Evolutionary conservation across 2,888 invertebrate species (phyloP), one percentile per base, ranked within the genome.

Genomic region (Himalopsyche tibetana): DNA sequence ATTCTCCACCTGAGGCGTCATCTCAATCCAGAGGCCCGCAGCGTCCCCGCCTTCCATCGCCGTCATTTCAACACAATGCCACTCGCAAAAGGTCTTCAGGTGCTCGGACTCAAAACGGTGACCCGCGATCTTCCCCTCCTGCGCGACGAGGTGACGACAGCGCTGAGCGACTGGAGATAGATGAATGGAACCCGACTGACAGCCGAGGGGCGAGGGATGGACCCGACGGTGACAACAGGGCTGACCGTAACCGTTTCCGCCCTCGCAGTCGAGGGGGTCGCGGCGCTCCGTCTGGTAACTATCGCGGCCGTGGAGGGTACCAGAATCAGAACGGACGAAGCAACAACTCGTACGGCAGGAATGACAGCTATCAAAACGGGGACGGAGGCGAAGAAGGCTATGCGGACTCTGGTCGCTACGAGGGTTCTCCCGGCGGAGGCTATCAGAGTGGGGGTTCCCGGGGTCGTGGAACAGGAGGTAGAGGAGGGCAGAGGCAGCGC

Each of bases 371-470:
- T 84, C 89, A 88, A 89, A 90, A 4, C 90, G 90, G 45, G 89
- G 90, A 88, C 85, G 90, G 82, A 87, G 90, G 88, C 90, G 91
- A 82, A 55, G 89, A 89, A 19, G 88, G 87, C 15, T 87, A 88
- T 28, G 88, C 88, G 9, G 89, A 88, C 79, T 83, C 42, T 5
- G 87, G 74, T 84, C 88, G 85, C 80, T 88, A 85, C 69, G 88
- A 88, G n/a, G 87, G 88, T 42, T 84, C 83, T 28, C 63, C 69
- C n/a, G 80, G 79, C 19, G 83, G 93, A 92, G 88, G 89, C 28
- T 89, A 89, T 56, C 89, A 89, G 17, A 88, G 89, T 15, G 91
- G 91, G 86, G 92, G 92, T 88, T 94, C 94, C 90, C 93, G 93
- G 90, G 91, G 93, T 87, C 93, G 94, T 90, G 93, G 90, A 89